These are phyloP conservation scores for Vimba vimba DNA, from an alignment of 2,113 vertebrate genomes.

Conservation along the genomic window DNA sequence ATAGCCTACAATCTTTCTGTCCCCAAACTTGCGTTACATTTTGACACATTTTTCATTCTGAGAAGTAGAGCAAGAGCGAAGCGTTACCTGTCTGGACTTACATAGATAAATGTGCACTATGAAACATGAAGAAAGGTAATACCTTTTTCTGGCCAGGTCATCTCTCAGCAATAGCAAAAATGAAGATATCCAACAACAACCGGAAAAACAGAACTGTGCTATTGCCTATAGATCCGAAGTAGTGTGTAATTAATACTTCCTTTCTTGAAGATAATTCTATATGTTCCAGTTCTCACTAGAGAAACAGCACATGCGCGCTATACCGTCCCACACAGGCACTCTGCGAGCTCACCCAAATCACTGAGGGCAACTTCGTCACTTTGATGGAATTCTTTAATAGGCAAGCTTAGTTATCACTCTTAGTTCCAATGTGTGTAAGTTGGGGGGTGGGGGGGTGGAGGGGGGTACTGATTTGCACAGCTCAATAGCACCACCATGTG, in stretches of 20 bases:
- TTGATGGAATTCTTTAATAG: slow-evolving; percentile 40
- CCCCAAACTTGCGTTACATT: slow-evolving; percentile 27
- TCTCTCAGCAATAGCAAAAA: slow-evolving; percentile 17
- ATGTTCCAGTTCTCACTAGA: not conserved
- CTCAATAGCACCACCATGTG: slow-evolving; percentile 58
- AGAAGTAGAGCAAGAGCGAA: slow-evolving; percentile 27
- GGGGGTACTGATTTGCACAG: not conserved
- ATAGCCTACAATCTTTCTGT: slow-evolving; percentile 37
- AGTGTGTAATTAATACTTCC: not conserved
- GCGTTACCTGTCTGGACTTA: slow-evolving; percentile 7
- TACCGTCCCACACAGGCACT: slow-evolving; percentile 2
- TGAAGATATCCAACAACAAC: slow-evolving; percentile 18
- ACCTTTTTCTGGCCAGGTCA: slow-evolving; percentile 45
- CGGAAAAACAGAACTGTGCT: not conserved
- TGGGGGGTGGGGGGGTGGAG: not conserved
- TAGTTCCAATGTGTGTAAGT: not conserved
- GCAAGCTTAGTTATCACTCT: slow-evolving; percentile 39
- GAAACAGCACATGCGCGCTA: not conserved
- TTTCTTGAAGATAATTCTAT: not conserved
- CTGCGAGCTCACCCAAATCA: slow-evolving; percentile 23
- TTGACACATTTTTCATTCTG: slow-evolving; percentile 34
- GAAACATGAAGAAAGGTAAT: slow-evolving; percentile 3
- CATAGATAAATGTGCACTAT: not conserved
- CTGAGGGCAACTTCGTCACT: slow-evolving; percentile 22
- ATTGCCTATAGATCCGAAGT: slow-evolving; percentile 7